These are phyloP conservation scores for Anguilla marmorata DNA, from an alignment of 2,797 vertebrate genomes.

Conservation along the genomic window DNA sequence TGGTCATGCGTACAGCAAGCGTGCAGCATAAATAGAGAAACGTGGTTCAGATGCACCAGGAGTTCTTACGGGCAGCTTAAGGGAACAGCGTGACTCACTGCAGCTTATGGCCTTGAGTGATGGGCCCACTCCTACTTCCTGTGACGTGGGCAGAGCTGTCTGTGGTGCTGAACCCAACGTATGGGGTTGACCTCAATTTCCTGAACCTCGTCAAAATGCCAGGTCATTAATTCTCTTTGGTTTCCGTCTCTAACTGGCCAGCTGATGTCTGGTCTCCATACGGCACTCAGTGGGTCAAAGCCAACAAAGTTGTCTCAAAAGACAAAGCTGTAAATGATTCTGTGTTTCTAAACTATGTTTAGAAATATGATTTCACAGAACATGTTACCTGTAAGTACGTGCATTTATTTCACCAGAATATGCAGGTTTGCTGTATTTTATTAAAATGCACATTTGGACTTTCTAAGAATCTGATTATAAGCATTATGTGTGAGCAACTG, in stretches of 20 bases:
- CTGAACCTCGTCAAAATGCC: background rate
- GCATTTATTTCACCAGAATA: background rate
- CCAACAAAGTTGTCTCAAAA: background rate
- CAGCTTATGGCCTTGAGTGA: background rate
- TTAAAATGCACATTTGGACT: background rate
- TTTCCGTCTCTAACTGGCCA: background rate
- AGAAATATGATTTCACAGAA: background rate
- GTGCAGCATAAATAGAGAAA: background rate
- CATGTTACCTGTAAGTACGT: background rate
- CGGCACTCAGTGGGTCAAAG: background rate
- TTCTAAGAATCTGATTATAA: background rate
- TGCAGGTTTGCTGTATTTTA: background rate
- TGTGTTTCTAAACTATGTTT: background rate
- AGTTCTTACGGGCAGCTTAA: background rate
- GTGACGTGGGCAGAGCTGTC: slow-evolving; percentile 21
- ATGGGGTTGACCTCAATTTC: background rate
- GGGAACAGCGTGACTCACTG: background rate
- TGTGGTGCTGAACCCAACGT: slow-evolving; percentile 33
- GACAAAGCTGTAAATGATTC: background rate
- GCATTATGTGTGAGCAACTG: background rate
- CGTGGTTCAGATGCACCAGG: background rate
- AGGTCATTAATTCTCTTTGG: background rate
- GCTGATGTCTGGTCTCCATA: background rate
- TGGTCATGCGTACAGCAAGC: background rate
- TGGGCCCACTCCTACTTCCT: background rate